A percentile compares a stretch with the other conserved stretches of the same genome.
Conservation (phyloP, 2,113 vertebrate genomes). For the Pangasianodon hypophthalmus region DNA sequence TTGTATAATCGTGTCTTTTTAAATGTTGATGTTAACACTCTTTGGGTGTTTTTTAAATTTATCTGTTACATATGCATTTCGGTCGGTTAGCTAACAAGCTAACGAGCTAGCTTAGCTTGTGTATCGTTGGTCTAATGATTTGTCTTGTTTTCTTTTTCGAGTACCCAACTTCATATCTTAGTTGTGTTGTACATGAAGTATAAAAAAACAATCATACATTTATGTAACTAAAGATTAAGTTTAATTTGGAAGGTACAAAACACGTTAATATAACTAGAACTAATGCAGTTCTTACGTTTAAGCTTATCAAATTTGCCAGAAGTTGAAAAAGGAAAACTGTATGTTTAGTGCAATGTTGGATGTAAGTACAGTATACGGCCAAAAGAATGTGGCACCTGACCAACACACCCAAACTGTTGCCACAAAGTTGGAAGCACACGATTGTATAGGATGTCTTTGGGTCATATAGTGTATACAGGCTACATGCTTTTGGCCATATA, state of each 20-base stretch:
- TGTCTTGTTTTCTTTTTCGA: not conserved
- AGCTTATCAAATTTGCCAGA: not conserved
- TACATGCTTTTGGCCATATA: too few species aligned
- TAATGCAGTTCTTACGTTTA: not conserved
- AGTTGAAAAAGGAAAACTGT: not conserved
- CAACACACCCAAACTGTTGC: not conserved
- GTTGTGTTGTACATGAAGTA: not conserved
- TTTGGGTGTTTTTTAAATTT: not conserved
- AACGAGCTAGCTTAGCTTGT: conserved; percentile 18
- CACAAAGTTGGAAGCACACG: not conserved
- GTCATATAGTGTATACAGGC: not conserved
- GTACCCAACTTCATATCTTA: too few species aligned
- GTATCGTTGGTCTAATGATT: conserved; percentile 56
- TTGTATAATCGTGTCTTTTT: not conserved
- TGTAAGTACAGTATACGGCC: not conserved
- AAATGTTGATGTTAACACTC: not conserved
- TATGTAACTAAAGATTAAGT: not conserved
- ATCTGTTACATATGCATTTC: not conserved
- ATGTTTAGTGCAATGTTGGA: not conserved
- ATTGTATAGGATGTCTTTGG: not conserved
- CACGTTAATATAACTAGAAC: not conserved
- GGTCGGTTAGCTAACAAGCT: not conserved
- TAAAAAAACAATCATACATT: not conserved
- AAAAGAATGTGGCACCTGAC: not conserved
- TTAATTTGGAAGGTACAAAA: not conserved